A percentile compares a stretch with the other conserved stretches of the same genome.
phyloP scores from a whole-genome alignment of 2,888 invertebrate genomes.

The Pseudococcus longispinus region DNA sequence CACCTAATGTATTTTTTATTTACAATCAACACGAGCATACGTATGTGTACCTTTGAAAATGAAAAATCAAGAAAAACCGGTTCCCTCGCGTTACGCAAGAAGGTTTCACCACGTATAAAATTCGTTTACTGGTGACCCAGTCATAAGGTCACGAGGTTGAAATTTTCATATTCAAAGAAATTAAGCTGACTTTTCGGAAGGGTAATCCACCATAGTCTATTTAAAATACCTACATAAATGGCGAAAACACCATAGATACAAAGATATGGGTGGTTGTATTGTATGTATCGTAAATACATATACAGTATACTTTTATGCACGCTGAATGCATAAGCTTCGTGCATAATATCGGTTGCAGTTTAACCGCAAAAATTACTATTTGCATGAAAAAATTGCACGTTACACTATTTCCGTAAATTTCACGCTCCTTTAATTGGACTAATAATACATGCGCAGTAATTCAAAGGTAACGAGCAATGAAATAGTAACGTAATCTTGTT shows the following conservation, averaged over 20 bases:
- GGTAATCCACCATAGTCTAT: not conserved
- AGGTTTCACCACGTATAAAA: not conserved
- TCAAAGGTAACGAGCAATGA: not conserved
- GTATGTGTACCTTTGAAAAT: not conserved
- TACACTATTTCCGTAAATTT: not conserved
- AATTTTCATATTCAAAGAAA: not conserved
- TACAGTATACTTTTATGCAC: not conserved
- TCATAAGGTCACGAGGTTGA: constrained; percentile 9
- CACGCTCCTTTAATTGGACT: not conserved
- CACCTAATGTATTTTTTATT: constrained; percentile 5
- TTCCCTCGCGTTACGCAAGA: constrained; percentile 14
- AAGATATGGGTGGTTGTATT: not conserved
- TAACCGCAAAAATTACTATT: constrained; percentile 10
- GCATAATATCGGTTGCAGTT: not conserved
- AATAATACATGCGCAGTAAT: not conserved
- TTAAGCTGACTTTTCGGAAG: not conserved
- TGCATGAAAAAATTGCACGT: constrained; percentile 21
- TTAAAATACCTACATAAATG: not conserved
- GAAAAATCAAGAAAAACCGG: constrained; percentile 32
- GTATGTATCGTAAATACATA: not conserved
- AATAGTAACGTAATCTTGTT: not conserved
- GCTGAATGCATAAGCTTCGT: not conserved
- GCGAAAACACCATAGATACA: not conserved
- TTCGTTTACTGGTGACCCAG: constrained; percentile 21
- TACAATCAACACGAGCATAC: not conserved